Percentiles rank a stretch among this genome's conserved stretches.
Evolutionary conservation across 2,113 vertebrate species (phyloP).

Genomic region (Passer montanus): DNA sequence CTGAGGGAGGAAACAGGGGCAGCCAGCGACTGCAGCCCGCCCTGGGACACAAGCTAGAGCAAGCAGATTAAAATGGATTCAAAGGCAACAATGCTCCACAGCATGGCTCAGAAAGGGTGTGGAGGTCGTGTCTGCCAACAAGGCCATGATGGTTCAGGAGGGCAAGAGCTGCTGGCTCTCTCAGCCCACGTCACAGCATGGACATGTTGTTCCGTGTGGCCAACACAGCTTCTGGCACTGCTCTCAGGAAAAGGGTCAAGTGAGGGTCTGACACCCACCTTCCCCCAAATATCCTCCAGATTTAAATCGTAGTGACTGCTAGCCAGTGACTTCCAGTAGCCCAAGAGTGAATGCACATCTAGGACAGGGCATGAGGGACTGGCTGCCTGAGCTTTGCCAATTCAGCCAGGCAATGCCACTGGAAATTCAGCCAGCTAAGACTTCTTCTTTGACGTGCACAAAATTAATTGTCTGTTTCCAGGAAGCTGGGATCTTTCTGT

Average conservation of each 20-base stretch:
- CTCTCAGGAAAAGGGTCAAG: not conserved
- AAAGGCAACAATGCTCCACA: not conserved
- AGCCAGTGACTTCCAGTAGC: not conserved
- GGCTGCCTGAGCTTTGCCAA: not conserved
- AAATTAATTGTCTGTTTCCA: not conserved
- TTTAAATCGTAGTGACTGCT: not conserved
- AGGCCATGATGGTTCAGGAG: not conserved
- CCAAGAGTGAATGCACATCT: not conserved
- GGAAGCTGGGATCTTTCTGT: not conserved
- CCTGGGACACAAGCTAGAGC: conserved; percentile 7
- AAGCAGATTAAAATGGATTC: conserved; percentile 24
- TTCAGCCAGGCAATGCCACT: not conserved
- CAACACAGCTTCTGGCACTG: not conserved
- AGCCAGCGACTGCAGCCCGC: not conserved
- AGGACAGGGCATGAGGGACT: not conserved
- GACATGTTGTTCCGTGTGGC: not conserved
- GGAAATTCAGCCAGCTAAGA: not conserved
- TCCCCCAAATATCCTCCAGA: not conserved
- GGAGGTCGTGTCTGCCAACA: not conserved
- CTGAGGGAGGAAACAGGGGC: not conserved
- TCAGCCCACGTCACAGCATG: rapidly evolving
- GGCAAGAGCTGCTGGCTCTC: not conserved
- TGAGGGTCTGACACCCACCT: not conserved
- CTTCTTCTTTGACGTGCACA: not conserved
- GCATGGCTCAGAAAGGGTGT: not conserved